Conservation (phyloP, 2,888 invertebrate genomes). For the Rhagophthalmus giganteus region DNA sequence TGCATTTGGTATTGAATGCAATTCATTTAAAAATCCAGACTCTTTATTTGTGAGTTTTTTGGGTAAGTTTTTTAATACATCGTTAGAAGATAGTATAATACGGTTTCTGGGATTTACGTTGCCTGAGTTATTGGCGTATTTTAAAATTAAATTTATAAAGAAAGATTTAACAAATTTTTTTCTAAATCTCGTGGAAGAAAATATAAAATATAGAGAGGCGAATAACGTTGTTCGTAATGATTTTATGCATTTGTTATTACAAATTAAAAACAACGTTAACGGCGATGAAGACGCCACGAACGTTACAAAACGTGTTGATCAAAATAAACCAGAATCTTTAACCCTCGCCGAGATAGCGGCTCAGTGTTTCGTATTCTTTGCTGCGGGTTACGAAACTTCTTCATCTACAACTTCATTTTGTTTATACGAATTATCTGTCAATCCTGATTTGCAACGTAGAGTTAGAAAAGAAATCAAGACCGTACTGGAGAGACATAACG, state of each 20-base stretch:
- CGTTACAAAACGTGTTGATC: not conserved
- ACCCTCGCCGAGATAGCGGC: conserved; percentile 18
- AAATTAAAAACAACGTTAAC: conserved; percentile 3
- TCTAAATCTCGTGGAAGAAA: conserved; percentile 34
- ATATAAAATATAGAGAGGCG: conserved; percentile 36
- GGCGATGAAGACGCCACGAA: not conserved
- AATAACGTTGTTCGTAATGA: conserved; percentile 41
- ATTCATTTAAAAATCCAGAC: conserved; percentile 59
- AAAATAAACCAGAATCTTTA: not conserved
- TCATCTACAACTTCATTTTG: conserved; percentile 53
- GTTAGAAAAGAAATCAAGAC: conserved; percentile 55
- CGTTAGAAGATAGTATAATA: conserved; percentile 32
- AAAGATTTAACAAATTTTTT: conserved; percentile 39
- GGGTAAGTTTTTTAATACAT: no score
- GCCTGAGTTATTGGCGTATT: conserved; percentile 8
- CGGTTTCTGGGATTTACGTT: conserved; percentile 22
- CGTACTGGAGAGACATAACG: conserved; percentile 55
- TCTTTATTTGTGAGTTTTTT: conserved; percentile 52
- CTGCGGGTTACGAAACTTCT: conserved; percentile 51
- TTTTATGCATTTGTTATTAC: conserved; percentile 50
- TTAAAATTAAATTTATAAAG: conserved; percentile 8
- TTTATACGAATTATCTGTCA: conserved; percentile 57
- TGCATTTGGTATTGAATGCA: conserved; percentile 63
- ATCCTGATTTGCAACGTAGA: conserved; percentile 54
- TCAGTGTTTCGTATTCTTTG: conserved; percentile 41